These are phyloP conservation scores for Leptarthrus brevirostris DNA, from an alignment of 2,888 invertebrate species.

Conservation along the genomic window DNA sequence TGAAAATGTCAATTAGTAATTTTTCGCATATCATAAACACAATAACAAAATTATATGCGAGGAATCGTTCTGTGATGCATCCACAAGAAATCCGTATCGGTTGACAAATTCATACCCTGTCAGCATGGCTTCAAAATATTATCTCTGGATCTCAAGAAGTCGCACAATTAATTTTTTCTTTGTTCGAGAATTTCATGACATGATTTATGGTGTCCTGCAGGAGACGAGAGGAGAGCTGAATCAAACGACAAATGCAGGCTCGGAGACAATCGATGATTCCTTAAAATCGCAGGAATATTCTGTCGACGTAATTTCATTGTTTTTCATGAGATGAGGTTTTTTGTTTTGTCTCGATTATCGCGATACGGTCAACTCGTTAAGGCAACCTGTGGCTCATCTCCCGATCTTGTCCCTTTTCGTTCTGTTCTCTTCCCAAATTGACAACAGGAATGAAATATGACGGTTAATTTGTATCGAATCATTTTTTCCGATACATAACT, in stretches of 20 bases:
- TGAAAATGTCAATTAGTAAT: background rate
- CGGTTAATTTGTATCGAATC: slow-evolving; percentile 57
- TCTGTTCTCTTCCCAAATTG: slow-evolving; percentile 54
- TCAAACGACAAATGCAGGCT: slow-evolving; percentile 18
- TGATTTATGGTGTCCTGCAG: slow-evolving; percentile 52
- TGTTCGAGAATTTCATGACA: slow-evolving; percentile 46
- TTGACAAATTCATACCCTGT: slow-evolving; percentile 55
- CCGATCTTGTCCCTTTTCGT: slow-evolving; percentile 39
- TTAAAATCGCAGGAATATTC: slow-evolving; percentile 49
- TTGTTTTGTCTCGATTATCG: slow-evolving; percentile 48
- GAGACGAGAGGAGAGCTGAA: slow-evolving; percentile 14
- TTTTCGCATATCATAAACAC: background rate
- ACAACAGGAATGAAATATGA: slow-evolving; percentile 57
- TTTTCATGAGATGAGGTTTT: slow-evolving; percentile 47
- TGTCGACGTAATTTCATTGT: slow-evolving; percentile 48
- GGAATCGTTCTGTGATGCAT: slow-evolving; percentile 27
- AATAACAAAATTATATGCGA: background rate
- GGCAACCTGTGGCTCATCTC: slow-evolving; percentile 47
- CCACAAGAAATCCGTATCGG: slow-evolving; percentile 48
- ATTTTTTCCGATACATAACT: slow-evolving; percentile 55
- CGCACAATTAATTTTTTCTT: slow-evolving; percentile 53
- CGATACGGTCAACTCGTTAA: slow-evolving; percentile 54
- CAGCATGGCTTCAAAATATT: slow-evolving; percentile 54
- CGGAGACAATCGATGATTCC: slow-evolving; percentile 47
- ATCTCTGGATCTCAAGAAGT: slow-evolving; percentile 52